Evolutionary conservation across 2,797 vertebrate species (phyloP), one percentile per base, ranked within the genome.

Genomic region (Bryconaethiops microstoma): DNA sequence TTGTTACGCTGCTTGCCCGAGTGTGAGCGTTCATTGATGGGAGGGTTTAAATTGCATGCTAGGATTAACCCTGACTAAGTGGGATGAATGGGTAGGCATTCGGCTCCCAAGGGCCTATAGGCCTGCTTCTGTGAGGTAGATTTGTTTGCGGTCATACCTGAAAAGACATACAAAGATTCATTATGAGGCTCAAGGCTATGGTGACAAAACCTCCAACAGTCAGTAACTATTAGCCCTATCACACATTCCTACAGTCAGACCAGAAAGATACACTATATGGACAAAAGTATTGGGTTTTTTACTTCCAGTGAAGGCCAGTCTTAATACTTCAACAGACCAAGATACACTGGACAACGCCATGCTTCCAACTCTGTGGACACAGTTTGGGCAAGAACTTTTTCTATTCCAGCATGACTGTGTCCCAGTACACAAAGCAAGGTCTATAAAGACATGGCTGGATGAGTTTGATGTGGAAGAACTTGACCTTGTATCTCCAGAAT

Each of bases 61-160:
- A 82, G 74, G 83, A 87, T 86, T 86, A 88, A 88, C 78, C 76
- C 80, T 39, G 83, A 85, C 82, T 84, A 75, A 79, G 74, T 78
- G 82, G 65, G 80, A 87, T 76, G 74, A 80, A 83, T 79, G 79
- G 73, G 79, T 48, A 50, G 57, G 25, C 65, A 62, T 77, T 50
- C 70, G 69, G 39, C 57, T 63, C 59, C 63, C 52, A 12, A 19
- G 75, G 77, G 67, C 67, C 60, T 81, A 57, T 2, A 50, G 25
- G 48, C 63, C 25, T 12, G 17, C 17, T 21, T 8, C 25, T 39
- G 10, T 23, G 35, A 14, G 74, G 17, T 7, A 10, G 67, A 17
- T 73, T 50, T 73, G 9, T 48, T 14, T 17, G 50, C 8, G 0
- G 45, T 40, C 13, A 54, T 39, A 64, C 7, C 25, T 45, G 8